A percentile compares a stretch with the other conserved stretches of the same genome.
Evolutionary conservation across 2,888 invertebrate genomes (phyloP).

Genomic region (Ariolimax columbianus): DNA sequence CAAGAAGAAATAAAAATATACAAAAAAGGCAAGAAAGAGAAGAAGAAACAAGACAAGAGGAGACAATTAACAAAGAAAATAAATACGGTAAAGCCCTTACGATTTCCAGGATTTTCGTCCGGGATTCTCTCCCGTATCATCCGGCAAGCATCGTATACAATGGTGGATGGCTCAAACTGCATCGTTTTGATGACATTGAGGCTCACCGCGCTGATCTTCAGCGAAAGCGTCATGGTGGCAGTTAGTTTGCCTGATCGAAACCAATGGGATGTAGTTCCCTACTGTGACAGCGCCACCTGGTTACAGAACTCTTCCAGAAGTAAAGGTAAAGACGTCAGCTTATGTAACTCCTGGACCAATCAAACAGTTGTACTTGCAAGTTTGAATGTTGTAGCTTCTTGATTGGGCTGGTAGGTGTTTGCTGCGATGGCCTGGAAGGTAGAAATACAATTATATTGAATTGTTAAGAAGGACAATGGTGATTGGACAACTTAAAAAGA

Average conservation of each 20-base stretch:
- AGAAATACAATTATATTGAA: no score
- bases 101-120: slow-evolving; percentile 88
- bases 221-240: slow-evolving; percentile 78
- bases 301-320: not conserved
- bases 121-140: slow-evolving; percentile 96
- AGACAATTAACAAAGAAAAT: not conserved
- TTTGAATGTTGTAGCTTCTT: not conserved
- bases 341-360: slow-evolving; percentile 21
- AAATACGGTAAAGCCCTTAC: slow-evolving; percentile 82
- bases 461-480: no score
- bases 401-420: no score
- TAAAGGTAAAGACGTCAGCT: no score
- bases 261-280: not conserved
- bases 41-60: not conserved
- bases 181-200: slow-evolving; percentile 92
- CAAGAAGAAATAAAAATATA: not conserved
- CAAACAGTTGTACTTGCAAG: not conserved
- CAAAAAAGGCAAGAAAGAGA: not conserved
- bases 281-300: no score
- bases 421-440: not conserved
- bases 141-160: slow-evolving; percentile 96
- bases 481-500: no score
- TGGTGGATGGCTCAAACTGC: slow-evolving; percentile 96
- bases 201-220: slow-evolving; percentile 80
- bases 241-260: slow-evolving; percentile 54